Evolutionary conservation across 35 echinoderm and acorn worm species (phyloP), one percentile per base, ranked within the genome.

Genomic region (Nesometra sesokonis): DNA sequence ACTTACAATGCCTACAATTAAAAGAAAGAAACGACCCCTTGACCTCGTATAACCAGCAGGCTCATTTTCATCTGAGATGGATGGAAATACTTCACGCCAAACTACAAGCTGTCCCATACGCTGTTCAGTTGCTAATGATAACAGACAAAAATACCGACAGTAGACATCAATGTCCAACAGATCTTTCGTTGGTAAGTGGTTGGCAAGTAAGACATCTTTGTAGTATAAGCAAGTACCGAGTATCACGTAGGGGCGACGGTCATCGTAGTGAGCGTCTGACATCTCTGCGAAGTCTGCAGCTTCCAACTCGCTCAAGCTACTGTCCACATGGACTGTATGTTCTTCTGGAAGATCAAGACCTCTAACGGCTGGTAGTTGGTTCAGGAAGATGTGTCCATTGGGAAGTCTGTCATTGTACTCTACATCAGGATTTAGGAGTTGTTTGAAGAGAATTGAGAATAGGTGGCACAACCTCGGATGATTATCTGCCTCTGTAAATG

Each of bases 231-330:
- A 89, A 0, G 89, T 93, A 79, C 95, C 95, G 34, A 97, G 82
- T 57, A 97, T 89, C 17, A 93, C 87, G 76, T 97, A 97, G 13
- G 95, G 95, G 82, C 95, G 88, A 81, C 95, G 93, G 87, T 97
- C 93, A 77, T 97, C 92, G 79, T 93, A 97, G 87, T 97, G 95
- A 32, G 88, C 89, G 80, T 93, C 95, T 87, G 89, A 97, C 95
- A 97, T 88, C 19, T 97, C 94, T 46, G 94, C 94, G 93, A 97
- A 97, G 57, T 97, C 94, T 37, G 91, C 94, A n/a, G 91, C 89
- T 91, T 97, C 94, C 46, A 97, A 46, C 57, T 93, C 91, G 85
- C 89, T 91, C 23, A 97, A 79, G 77, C 88, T 89, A 77, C 94
- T 93, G 46, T 97, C 94, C 52, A 97, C 82, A 57, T 93, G 84